phyloP scores from a whole-genome alignment of 2,797 vertebrate species.

The Hapalemur alaotrensis region DNA sequence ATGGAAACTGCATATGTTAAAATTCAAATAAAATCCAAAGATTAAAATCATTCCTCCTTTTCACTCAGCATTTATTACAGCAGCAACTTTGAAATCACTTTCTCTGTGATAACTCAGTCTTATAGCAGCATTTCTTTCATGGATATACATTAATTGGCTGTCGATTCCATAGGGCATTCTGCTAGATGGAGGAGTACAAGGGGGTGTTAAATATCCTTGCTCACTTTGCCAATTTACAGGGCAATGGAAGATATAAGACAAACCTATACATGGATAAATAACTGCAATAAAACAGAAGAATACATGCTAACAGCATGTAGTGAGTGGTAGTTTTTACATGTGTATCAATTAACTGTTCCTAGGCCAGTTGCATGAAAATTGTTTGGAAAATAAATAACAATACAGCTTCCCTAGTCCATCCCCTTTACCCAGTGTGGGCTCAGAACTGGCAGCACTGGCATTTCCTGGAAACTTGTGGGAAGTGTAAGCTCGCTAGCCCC shows the following conservation, averaged over 20 bases:
- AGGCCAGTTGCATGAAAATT: background rate
- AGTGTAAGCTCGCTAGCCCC: fast-evolving
- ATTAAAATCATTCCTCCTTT: background rate
- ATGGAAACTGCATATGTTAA: background rate
- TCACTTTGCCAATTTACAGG: background rate
- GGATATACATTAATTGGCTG: fast-evolving
- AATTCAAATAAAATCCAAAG: background rate
- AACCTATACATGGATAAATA: background rate
- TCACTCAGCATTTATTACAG: background rate
- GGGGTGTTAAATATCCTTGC: background rate
- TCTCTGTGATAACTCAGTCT: background rate
- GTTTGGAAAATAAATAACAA: background rate
- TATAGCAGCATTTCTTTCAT: background rate
- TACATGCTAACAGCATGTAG: too few relatives aligned
- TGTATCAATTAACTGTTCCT: background rate
- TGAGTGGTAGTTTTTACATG: background rate
- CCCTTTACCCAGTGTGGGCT: background rate
- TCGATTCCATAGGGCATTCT: background rate
- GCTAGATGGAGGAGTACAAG: background rate
- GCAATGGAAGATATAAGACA: background rate
- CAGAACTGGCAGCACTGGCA: background rate
- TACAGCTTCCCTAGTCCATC: background rate
- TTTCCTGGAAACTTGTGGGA: background rate
- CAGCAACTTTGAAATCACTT: background rate
- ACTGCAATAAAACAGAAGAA: background rate